A percentile compares a stretch with the other conserved stretches of the same genome.
phyloP scores from a whole-genome alignment of 2,113 vertebrate genomes.

The Thinocorus orbignyianus region DNA sequence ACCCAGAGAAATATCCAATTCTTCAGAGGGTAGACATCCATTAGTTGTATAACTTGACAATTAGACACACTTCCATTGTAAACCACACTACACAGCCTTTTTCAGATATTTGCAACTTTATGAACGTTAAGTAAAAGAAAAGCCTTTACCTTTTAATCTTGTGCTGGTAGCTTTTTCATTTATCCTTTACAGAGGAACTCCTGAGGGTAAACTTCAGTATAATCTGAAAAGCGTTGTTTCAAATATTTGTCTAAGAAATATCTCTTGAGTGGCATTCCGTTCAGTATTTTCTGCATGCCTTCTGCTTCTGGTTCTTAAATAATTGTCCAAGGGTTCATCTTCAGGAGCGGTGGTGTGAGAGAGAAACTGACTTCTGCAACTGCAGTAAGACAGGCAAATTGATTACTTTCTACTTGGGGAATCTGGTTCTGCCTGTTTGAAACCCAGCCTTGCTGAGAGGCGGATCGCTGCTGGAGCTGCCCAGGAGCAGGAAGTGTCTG shows the following conservation, averaged over 20 bases:
- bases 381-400: constrained; percentile 22
- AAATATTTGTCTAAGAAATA: background rate
- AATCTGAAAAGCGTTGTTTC: constrained; percentile 6
- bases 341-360: constrained; percentile 3
- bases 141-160: constrained; percentile 65
- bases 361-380: constrained; percentile 44
- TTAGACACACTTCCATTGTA: background rate
- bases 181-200: background rate
- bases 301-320: background rate
- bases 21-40: background rate
- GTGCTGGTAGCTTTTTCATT: background rate
- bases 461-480: constrained; percentile 48
- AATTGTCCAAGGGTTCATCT: constrained; percentile 18
- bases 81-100: background rate
- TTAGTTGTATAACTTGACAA: background rate
- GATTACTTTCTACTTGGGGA: constrained; percentile 75
- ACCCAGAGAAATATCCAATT: background rate
- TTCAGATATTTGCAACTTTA: background rate
- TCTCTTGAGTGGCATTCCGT: background rate
- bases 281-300: constrained; percentile 44
- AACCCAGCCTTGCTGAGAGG: constrained; percentile 75
- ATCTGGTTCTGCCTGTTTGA: constrained; percentile 80
- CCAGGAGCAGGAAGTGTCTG: constrained; percentile 66
- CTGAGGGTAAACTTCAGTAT: constrained; percentile 6
- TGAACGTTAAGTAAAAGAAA: background rate